Conservation (phyloP, 2,113 vertebrate genomes). For the Brachypteracias leptosomus region DNA sequence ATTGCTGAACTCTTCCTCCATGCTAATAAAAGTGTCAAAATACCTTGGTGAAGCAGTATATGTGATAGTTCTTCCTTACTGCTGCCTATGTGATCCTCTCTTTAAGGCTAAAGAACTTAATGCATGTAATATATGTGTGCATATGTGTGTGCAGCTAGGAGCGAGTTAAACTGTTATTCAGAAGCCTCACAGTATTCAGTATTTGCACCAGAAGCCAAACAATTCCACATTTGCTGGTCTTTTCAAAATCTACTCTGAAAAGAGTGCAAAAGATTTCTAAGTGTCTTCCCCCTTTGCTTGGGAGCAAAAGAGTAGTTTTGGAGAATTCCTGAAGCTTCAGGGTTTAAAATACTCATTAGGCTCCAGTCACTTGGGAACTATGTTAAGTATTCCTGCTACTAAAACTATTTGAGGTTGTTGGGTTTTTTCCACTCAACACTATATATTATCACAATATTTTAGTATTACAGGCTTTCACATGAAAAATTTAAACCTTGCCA, state of each 20-base stretch:
- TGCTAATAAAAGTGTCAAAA: neutral
- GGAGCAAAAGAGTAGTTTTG: neutral
- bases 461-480: neutral
- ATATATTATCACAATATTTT: conserved; percentile 17
- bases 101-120: neutral
- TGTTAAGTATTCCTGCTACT: conserved; percentile 58
- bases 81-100: neutral
- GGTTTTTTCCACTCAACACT: neutral
- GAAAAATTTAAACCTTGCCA: neutral
- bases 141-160: neutral
- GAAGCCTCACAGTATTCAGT: neutral
- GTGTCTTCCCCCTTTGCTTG: neutral
- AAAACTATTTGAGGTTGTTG: neutral
- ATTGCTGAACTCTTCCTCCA: neutral
- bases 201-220: neutral
- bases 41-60: neutral
- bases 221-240: neutral
- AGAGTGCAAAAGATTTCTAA: neutral
- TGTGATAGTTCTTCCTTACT: neutral
- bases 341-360: conserved; percentile 52
- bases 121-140: neutral
- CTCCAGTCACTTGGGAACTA: conserved; percentile 45
- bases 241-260: neutral
- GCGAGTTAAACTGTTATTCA: neutral
- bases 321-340: conserved; percentile 29